Base-by-base conservation (phyloP, 2,113 vertebrate species). In the Caretta caretta region DNA sequence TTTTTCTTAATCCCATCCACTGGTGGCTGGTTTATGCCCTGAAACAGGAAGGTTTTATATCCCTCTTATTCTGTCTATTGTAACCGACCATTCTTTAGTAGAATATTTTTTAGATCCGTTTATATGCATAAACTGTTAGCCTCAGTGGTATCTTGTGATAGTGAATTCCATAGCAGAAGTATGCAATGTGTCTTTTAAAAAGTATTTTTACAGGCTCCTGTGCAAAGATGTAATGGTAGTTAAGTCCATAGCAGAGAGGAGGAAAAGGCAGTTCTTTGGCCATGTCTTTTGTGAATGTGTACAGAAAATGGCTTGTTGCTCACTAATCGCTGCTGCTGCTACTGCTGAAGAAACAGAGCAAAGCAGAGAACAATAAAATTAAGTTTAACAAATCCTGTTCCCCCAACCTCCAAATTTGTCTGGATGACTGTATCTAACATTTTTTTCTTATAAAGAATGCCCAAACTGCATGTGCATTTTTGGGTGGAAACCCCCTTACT, bases 391-490 rank as follows among this genome's bases (percentile, higher is more conserved):
- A 2, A 42, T 90, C 75, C 13, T 16, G 16, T 48, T 78, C 24
- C 11, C 72, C 42, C 6, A 5, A 12, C 20, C 82, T 94, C 76
- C 4, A 78, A 22, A 72, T 72, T 88, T 1, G 0, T 50, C 19
- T 29, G 50, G 50, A 29, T 57, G 72, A 3, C 35, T 53, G 62
- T 51, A 69, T 0, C 0, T 57, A 75, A 38, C n/a, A 10, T 20
- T 35, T 50, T 88, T 4, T 42, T 86, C 87, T 89, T 56, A 9
- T 22, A 25, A 88, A 49, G 20, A 76, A n/a, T 4, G 81, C 14
- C 11, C 35, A 49, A 38, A 35, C 80, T 17, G 8, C 86, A 0
- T 0, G 0, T 85, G 38, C 25, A 20, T 69, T 90, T 94, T n/a
- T 75, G 46, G 1, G 5, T 80, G 42, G 75, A 84, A 94, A 25